Percentiles rank a stretch among this genome's conserved stretches.
Evolutionary conservation across 2,888 invertebrate genomes (phyloP).

Genomic region (Polia nebulosa): DNA sequence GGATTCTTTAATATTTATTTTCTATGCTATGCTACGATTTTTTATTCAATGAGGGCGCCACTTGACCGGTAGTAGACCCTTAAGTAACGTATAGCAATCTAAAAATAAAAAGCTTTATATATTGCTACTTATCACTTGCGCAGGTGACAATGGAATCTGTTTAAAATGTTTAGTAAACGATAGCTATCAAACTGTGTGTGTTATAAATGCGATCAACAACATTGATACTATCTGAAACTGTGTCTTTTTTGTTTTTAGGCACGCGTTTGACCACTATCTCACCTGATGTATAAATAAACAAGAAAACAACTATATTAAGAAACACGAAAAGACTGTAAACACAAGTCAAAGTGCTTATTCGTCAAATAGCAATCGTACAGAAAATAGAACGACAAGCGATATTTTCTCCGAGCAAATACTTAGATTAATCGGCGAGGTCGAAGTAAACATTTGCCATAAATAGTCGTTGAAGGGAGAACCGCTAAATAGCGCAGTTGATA

Average conservation of each 20-base stretch:
- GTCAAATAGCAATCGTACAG: conserved; percentile 15
- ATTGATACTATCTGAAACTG: not conserved
- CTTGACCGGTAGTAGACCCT: too few relatives aligned
- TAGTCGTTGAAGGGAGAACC: conserved; percentile 71
- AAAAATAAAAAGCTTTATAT: conserved; percentile 4
- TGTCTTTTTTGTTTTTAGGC: too few relatives aligned
- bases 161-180: conserved; percentile 22
- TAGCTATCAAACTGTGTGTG: not conserved
- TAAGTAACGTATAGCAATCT: conserved; percentile 7
- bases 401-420: conserved; percentile 61
- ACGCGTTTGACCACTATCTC: too few relatives aligned
- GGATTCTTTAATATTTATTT: too few relatives aligned
- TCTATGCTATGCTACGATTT: too few relatives aligned
- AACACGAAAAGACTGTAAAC: not conserved
- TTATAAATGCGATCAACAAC: conserved; percentile 13
- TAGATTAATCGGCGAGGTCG: conserved; percentile 70
- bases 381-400: conserved; percentile 44
- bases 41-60: too few relatives aligned
- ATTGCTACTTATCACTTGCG: conserved; percentile 21
- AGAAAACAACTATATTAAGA: conserved; percentile 5
- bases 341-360: conserved; percentile 30
- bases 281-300: too few relatives aligned
- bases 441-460: conserved; percentile 76
- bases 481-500: conserved; percentile 81
- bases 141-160: conserved; percentile 1